Evolutionary conservation across 2,797 vertebrate genomes (phyloP).

Genomic region (Halcyon chelicuti): DNA sequence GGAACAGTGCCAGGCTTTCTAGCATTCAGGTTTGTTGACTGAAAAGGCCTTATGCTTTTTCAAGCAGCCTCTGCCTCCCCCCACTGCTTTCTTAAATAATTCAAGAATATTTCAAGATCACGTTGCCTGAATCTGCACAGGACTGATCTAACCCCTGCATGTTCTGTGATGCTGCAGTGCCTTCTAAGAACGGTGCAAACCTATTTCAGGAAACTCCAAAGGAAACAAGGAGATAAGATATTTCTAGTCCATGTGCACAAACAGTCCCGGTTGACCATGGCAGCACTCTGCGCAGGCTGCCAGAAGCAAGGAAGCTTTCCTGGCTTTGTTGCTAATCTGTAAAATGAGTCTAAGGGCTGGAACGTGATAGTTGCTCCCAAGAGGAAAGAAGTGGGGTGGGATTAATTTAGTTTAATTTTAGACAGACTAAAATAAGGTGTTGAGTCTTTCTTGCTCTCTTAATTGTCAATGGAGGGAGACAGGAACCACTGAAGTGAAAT

Average conservation of each 20-base stretch:
- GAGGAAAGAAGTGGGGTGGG: conserved; percentile 29
- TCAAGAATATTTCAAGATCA: neutral
- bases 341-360: conserved; percentile 4
- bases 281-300: neutral
- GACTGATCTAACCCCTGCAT: neutral
- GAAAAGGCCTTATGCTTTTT: neutral
- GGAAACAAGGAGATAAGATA: conserved; percentile 50
- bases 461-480: neutral
- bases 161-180: neutral
- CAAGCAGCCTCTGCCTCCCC: neutral
- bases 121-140: neutral
- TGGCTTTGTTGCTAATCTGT: conserved; percentile 39
- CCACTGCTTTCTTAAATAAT: neutral
- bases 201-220: conserved; percentile 38
- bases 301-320: neutral
- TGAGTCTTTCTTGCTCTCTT: neutral
- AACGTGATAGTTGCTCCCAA: neutral
- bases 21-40: neutral
- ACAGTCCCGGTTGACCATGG: neutral
- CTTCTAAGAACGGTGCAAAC: conserved; percentile 14
- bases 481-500: neutral
- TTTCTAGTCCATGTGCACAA: neutral
- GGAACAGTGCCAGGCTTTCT: neutral
- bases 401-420: conserved; percentile 67
- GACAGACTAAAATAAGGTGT: conserved; percentile 4